Evolutionary conservation across 30 jellyfish, hydroid and myxozoan genomes (phyloP).

Genomic region (Aurelia coerulea): DNA sequence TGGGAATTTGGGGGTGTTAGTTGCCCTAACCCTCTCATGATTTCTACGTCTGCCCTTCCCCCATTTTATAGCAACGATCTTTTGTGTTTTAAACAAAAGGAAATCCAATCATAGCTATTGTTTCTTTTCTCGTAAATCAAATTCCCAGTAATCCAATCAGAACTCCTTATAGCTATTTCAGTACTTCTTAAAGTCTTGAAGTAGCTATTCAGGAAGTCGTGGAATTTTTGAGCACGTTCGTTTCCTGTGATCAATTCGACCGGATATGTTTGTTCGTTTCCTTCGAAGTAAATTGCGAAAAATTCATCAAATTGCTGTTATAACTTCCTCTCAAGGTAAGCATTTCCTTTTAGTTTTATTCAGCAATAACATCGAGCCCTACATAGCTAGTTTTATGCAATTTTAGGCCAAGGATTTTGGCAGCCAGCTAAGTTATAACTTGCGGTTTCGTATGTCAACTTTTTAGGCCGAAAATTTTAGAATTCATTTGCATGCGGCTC

Average conservation of each 20-base stretch:
- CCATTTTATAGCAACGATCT: no score
- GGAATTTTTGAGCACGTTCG: constrained; percentile 31
- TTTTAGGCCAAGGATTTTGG: no score
- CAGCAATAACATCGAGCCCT: no score
- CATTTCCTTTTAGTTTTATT: neutral
- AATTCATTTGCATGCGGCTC: no score
- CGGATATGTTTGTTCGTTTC: constrained; percentile 64
- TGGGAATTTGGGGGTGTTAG: no score
- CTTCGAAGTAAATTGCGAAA: constrained; percentile 15
- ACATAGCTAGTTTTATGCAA: no score
- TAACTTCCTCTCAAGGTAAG: neutral
- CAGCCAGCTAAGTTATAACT: no score
- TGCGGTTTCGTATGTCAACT: no score
- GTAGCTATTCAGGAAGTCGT: constrained; percentile 66
- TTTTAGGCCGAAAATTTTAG: no score
- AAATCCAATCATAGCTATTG: neutral
- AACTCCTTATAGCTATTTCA: constrained; percentile 12
- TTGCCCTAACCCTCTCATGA: no score
- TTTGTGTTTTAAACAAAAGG: no score
- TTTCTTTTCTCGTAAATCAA: neutral
- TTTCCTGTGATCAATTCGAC: constrained; percentile 54
- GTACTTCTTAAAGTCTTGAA: neutral
- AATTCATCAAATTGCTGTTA: neutral
- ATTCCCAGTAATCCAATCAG: neutral
- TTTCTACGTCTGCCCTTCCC: no score